phyloP scores from a whole-genome alignment of 64 coral and sea anemone genomes.

The Montipora sp. region DNA sequence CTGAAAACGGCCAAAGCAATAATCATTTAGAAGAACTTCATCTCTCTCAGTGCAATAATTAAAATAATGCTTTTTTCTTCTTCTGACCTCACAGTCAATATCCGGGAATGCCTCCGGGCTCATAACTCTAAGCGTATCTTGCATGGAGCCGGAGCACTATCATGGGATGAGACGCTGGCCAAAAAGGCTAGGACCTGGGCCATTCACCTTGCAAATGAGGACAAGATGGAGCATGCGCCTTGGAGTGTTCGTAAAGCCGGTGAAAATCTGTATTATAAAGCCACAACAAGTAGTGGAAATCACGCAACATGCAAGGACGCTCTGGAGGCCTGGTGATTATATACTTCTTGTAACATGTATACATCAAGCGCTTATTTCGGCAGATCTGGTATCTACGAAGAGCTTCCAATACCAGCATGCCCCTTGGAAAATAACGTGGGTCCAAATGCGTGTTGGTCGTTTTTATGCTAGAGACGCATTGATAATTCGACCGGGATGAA shows the following conservation, averaged over 20 bases:
- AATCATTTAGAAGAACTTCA: too few relatives aligned
- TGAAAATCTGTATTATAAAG: neutral
- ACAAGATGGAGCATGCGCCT: neutral
- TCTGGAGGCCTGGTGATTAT: slow-evolving; percentile 22
- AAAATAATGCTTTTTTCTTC: neutral
- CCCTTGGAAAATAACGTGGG: too few relatives aligned
- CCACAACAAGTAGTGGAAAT: neutral
- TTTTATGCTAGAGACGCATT: too few relatives aligned
- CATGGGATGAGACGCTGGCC: slow-evolving; percentile 34
- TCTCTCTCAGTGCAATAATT: neutral
- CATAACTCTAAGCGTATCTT: slow-evolving; percentile 17
- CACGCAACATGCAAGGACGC: slow-evolving; percentile 14
- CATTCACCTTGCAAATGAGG: neutral
- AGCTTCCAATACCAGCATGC: too few relatives aligned
- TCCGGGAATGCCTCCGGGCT: slow-evolving; percentile 14
- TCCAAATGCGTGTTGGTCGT: too few relatives aligned
- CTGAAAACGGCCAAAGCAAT: too few relatives aligned
- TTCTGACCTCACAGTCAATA: neutral
- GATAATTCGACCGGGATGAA: too few relatives aligned
- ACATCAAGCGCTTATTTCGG: neutral
- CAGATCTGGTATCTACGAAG: too few relatives aligned
- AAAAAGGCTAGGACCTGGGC: slow-evolving; percentile 46
- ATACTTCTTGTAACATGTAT: neutral
- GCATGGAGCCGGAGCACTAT: slow-evolving; percentile 15
- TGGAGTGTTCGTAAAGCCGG: neutral